These are phyloP conservation scores for Cephus cinctus DNA, from an alignment of 1,140 invertebrate species.

Conservation along the genomic window DNA sequence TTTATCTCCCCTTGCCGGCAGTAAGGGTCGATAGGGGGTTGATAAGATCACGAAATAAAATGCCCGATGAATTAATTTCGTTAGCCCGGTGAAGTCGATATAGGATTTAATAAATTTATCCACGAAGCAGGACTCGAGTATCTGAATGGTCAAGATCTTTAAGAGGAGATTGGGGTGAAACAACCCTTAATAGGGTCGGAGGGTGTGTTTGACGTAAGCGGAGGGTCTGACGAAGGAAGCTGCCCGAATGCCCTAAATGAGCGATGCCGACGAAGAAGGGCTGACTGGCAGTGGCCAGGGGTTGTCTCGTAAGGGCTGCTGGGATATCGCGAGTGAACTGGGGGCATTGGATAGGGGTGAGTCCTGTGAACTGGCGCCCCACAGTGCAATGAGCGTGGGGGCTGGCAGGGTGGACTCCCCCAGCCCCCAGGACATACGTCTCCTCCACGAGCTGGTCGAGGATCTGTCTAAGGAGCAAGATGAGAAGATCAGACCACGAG, in stretches of 20 bases:
- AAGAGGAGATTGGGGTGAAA: no score
- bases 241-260: constrained; percentile 48
- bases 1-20: no score
- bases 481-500: constrained; percentile 34
- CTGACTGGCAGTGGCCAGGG: constrained; percentile 27
- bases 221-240: background rate
- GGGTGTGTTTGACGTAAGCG: no score
- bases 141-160: no score
- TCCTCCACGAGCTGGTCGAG: constrained; percentile 48
- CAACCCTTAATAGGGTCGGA: no score
- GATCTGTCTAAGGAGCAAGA: constrained; percentile 50
- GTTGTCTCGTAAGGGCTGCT: constrained; percentile 14
- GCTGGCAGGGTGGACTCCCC: constrained; percentile 47
- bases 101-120: no score
- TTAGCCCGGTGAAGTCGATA: no score
- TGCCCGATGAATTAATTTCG: no score
- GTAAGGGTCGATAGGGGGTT: no score
- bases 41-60: no score
- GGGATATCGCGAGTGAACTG: constrained; percentile 16
- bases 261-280: constrained; percentile 43
- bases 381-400: constrained; percentile 48
- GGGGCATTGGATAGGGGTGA: constrained; percentile 25
- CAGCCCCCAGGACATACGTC: constrained; percentile 50
- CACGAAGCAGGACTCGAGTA: no score
- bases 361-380: constrained; percentile 49